Conservation (phyloP, 1,140 invertebrate species). For the Acromyrmex charruanus region DNA sequence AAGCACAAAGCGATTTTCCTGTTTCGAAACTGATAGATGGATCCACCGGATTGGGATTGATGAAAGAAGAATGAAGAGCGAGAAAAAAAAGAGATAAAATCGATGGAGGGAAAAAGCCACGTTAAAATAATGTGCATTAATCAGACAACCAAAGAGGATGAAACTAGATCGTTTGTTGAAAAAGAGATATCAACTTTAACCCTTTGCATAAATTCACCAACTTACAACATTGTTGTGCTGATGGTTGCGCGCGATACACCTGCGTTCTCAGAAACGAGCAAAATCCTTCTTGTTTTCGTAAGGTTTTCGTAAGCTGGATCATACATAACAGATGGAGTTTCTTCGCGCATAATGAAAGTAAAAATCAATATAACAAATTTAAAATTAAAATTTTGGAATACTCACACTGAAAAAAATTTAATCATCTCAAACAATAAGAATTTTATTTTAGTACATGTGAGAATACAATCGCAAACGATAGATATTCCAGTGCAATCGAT, state of each 20-base stretch:
- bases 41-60: constrained; percentile 37
- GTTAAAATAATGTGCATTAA: constrained; percentile 44
- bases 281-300: background rate
- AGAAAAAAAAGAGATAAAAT: constrained; percentile 21
- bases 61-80: constrained; percentile 1
- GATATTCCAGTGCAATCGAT: no score
- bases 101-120: background rate
- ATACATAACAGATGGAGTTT: background rate
- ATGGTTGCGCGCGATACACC: constrained; percentile 11
- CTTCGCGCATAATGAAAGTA: background rate
- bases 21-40: constrained; percentile 45
- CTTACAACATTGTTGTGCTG: background rate
- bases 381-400: background rate
- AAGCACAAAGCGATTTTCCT: constrained; percentile 48
- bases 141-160: constrained; percentile 9
- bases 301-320: background rate
- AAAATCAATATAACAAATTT: background rate
- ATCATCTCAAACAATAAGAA: no score
- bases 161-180: background rate
- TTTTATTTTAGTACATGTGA: no score
- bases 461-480: no score
- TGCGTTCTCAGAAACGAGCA: background rate
- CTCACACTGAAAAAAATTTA: no score
- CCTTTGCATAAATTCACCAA: constrained; percentile 22
- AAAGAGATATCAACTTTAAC: constrained; percentile 8